These are phyloP conservation scores for Drosophila kikkawai DNA, from an alignment of 1,140 invertebrate species.

Conservation along the genomic window DNA sequence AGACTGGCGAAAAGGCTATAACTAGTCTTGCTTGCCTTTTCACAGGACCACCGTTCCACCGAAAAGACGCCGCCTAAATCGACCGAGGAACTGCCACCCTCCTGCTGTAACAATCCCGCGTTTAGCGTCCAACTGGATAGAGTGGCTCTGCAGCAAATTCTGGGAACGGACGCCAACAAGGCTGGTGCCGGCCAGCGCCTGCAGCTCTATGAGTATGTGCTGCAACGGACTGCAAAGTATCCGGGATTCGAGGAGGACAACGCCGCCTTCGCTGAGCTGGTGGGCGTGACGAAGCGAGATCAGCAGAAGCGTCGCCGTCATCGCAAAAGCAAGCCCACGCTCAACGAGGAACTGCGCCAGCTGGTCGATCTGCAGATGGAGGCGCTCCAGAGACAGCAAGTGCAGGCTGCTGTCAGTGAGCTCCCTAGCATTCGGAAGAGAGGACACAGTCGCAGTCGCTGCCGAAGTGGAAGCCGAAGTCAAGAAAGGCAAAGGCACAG, in stretches of 20 bases:
- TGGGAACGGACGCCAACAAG: slow-evolving; percentile 3
- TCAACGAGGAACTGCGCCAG: slow-evolving; percentile 69
- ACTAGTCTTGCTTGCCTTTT: neutral
- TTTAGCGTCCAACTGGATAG: slow-evolving; percentile 35
- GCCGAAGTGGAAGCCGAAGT: neutral
- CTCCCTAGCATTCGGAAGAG: neutral
- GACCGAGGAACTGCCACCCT: slow-evolving; percentile 10
- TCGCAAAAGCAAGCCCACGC: slow-evolving; percentile 71
- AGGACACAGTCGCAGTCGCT: slow-evolving; percentile 1
- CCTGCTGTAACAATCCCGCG: slow-evolving; percentile 16
- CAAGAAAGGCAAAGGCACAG: neutral
- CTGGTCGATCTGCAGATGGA: slow-evolving; percentile 74
- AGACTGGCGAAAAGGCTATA: neutral
- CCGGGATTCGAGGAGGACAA: slow-evolving; percentile 34
- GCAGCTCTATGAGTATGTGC: slow-evolving; percentile 63
- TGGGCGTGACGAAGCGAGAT: slow-evolving; percentile 60
- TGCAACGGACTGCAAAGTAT: slow-evolving; percentile 24
- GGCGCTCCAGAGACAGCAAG: slow-evolving; percentile 48
- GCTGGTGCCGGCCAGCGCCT: slow-evolving; percentile 37
- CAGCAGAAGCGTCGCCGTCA: slow-evolving; percentile 54
- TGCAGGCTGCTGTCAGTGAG: neutral
- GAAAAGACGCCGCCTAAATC: neutral
- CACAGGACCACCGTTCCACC: slow-evolving; percentile 13
- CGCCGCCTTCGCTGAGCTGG: slow-evolving; percentile 49
- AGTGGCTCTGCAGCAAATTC: slow-evolving; percentile 7